Percentiles rank a stretch among this genome's conserved stretches.
These are phyloP conservation scores for Leuciscus idus DNA, from an alignment of 2,113 vertebrate genomes.

Conservation along the genomic window DNA sequence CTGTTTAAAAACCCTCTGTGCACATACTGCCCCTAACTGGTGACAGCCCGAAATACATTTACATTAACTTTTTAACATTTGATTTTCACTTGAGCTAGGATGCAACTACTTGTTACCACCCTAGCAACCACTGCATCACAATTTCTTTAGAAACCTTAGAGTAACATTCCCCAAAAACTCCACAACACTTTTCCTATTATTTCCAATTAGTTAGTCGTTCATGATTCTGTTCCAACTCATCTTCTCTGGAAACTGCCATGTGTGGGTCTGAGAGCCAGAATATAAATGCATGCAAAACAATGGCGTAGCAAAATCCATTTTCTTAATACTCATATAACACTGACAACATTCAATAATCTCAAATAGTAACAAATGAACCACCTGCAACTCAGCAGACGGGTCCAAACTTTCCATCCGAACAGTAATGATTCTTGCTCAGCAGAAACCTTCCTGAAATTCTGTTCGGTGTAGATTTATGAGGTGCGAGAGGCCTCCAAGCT, in stretches of 20 bases:
- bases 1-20: neutral
- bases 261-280: neutral
- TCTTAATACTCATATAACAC: neutral
- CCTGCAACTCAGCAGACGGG: neutral
- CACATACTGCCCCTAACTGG: neutral
- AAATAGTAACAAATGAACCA: conserved; percentile 32
- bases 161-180: neutral
- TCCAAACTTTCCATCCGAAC: neutral
- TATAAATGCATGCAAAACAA: neutral
- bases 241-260: neutral
- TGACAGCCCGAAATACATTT: neutral
- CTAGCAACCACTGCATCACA: too few relatives aligned
- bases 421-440: conserved; percentile 36
- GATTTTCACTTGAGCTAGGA: neutral
- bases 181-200: neutral
- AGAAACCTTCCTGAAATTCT: neutral
- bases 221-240: neutral
- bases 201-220: neutral
- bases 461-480: conserved; percentile 32
- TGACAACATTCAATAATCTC: conserved; percentile 16
- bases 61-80: neutral
- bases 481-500: neutral
- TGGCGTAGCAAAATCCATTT: neutral
- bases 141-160: neutral
- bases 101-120: neutral